Percentiles rank a stretch among this genome's conserved stretches.
These are phyloP conservation scores for Lateolabrax maculatus DNA, from an alignment of 2,797 vertebrate genomes.

Conservation along the genomic window DNA sequence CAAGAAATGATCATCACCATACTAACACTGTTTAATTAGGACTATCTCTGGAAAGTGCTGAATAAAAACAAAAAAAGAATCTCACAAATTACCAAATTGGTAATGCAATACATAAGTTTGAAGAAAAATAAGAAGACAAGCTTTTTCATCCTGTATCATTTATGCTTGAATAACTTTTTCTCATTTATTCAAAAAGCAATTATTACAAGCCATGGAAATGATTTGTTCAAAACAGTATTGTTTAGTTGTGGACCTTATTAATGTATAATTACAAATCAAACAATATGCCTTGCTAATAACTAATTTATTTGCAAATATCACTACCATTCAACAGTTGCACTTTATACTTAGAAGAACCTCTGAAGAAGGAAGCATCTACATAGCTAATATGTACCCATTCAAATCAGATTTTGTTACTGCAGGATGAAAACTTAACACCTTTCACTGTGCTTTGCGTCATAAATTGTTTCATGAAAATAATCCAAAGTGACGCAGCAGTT, in stretches of 20 bases:
- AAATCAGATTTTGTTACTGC: neutral
- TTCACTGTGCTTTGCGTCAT: neutral
- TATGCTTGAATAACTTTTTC: constrained; percentile 45
- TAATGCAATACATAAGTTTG: constrained; percentile 19
- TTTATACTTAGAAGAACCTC: neutral
- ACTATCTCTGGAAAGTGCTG: constrained; percentile 17
- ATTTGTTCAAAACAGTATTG: constrained; percentile 26
- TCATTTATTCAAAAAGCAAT: constrained; percentile 50
- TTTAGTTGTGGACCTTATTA: constrained; percentile 32
- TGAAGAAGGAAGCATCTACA: neutral
- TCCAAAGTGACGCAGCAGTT: constrained; percentile 4
- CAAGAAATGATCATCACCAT: constrained; percentile 15
- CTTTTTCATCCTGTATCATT: constrained; percentile 19
- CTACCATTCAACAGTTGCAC: neutral
- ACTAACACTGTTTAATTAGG: constrained; percentile 31
- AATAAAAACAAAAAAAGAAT: constrained; percentile 6
- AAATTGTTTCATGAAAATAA: constrained; percentile 24
- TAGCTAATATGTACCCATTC: neutral
- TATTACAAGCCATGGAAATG: constrained; percentile 40
- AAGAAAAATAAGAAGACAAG: constrained; percentile 17
- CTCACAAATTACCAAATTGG: constrained; percentile 18
- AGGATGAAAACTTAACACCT: too few species aligned
- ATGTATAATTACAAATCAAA: constrained; percentile 44
- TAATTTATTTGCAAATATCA: constrained; percentile 20
- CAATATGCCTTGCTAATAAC: constrained; percentile 21